phyloP scores from a whole-genome alignment of 2,797 vertebrate genomes.

The Arnoldichthys spilopterus region DNA sequence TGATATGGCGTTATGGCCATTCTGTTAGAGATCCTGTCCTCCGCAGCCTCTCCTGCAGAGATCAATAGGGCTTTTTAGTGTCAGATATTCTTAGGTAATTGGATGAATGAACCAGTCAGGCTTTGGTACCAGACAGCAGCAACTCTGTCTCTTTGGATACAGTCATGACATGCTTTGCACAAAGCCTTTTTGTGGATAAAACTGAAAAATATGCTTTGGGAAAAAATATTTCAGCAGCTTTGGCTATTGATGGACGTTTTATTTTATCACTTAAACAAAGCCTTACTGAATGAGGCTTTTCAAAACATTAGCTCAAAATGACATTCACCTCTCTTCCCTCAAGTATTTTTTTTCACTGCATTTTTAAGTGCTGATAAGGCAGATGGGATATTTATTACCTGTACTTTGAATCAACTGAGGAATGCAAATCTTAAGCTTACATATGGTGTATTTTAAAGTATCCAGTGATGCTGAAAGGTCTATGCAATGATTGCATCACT shows the following conservation, averaged over 20 bases:
- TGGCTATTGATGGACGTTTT: background rate
- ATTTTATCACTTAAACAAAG: background rate
- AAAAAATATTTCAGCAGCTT: background rate
- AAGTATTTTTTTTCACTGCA: constrained; percentile 24
- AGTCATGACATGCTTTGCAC: background rate
- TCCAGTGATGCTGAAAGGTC: background rate
- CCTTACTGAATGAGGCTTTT: background rate
- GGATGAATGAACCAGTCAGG: constrained; percentile 38
- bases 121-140: constrained; percentile 34
- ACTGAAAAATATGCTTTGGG: background rate
- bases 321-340: constrained; percentile 11
- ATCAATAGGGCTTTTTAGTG: constrained; percentile 51
- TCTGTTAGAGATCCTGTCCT: constrained; percentile 43
- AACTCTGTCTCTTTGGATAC: constrained; percentile 1
- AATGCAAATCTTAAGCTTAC: constrained; percentile 20
- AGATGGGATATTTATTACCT: constrained; percentile 21
- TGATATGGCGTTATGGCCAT: constrained; percentile 36
- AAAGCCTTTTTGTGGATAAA: background rate
- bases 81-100: constrained; percentile 49
- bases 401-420: background rate
- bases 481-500: constrained; percentile 4
- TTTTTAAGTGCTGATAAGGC: constrained; percentile 25
- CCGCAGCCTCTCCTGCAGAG: constrained; percentile 35
- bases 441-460: background rate
- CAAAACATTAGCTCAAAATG: constrained; percentile 1